A percentile compares a stretch with the other conserved stretches of the same genome.
phyloP scores from a whole-genome alignment of 2,797 vertebrate genomes.

The Leontopithecus rosalia region DNA sequence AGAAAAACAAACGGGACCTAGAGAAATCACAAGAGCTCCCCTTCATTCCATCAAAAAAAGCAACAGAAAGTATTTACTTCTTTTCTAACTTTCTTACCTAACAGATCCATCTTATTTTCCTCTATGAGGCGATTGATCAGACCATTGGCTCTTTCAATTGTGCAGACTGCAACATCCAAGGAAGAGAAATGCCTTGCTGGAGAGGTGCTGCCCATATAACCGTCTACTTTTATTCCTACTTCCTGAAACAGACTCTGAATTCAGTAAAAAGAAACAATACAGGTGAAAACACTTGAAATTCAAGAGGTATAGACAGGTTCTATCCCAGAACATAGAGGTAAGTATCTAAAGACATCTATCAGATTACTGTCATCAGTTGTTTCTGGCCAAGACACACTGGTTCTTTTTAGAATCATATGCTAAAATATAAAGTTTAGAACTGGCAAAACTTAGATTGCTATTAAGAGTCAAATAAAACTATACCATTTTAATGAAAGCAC shows the following conservation, averaged over 20 bases:
- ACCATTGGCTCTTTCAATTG: constrained; percentile 98
- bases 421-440: constrained; percentile 53
- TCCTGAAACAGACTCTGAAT: constrained; percentile 94
- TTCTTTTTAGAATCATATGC: constrained; percentile 34
- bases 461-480: constrained; percentile 48
- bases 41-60: not conserved
- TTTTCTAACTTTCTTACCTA: constrained; percentile 88
- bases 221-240: constrained; percentile 93
- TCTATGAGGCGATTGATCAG: constrained; percentile 96
- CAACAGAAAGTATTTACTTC: not conserved
- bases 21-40: constrained; percentile 11
- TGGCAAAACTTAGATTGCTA: constrained; percentile 8
- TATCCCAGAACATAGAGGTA: not conserved
- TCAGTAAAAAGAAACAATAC: constrained; percentile 44
- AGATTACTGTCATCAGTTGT: constrained; percentile 6
- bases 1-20: not conserved
- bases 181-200: constrained; percentile 90
- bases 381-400: not conserved
- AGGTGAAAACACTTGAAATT: constrained; percentile 40
- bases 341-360: constrained; percentile 6
- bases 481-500: constrained; percentile 31
- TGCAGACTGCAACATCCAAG: constrained; percentile 96
- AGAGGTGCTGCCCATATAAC: constrained; percentile 94
- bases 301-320: not conserved
- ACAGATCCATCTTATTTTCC: constrained; percentile 90